phyloP scores from a whole-genome alignment of 1,140 invertebrate species.

The Oreohelix idahoensis region DNA sequence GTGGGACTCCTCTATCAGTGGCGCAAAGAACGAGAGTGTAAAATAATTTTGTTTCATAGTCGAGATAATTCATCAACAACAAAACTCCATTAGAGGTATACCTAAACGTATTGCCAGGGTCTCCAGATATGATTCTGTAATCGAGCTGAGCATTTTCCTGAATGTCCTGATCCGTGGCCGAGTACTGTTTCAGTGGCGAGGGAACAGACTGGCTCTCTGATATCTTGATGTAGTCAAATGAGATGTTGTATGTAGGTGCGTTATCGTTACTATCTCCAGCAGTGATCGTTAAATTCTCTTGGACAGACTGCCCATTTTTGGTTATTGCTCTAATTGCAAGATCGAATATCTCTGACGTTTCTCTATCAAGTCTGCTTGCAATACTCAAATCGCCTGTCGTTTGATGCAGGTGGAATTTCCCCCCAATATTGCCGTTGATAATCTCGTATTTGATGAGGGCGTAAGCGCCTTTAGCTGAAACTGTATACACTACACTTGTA shows the following conservation, averaged over 20 bases:
- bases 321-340: conserved; percentile 83
- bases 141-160: conserved; percentile 87
- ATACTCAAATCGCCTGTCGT: conserved; percentile 85
- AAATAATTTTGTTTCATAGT: not conserved
- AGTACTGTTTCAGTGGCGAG: conserved; percentile 83
- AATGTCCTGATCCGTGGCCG: conserved; percentile 90
- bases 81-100: conserved; percentile 4
- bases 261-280: conserved; percentile 81
- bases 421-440: conserved; percentile 79
- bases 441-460: conserved; percentile 9
- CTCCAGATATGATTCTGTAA: conserved; percentile 54
- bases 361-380: conserved; percentile 90
- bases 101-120: conserved; percentile 3
- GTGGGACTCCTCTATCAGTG: conserved; percentile 26
- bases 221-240: conserved; percentile 71
- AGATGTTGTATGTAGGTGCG: conserved; percentile 54
- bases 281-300: conserved; percentile 55
- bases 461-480: conserved; percentile 10
- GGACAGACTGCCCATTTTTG: conserved; percentile 56
- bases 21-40: conserved; percentile 21
- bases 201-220: conserved; percentile 82
- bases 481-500: not conserved
- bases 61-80: not conserved
- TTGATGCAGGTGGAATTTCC: conserved; percentile 82
- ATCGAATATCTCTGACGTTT: conserved; percentile 87